phyloP scores from a whole-genome alignment of 2,113 vertebrate genomes.

The Maccullochella peelii region DNA sequence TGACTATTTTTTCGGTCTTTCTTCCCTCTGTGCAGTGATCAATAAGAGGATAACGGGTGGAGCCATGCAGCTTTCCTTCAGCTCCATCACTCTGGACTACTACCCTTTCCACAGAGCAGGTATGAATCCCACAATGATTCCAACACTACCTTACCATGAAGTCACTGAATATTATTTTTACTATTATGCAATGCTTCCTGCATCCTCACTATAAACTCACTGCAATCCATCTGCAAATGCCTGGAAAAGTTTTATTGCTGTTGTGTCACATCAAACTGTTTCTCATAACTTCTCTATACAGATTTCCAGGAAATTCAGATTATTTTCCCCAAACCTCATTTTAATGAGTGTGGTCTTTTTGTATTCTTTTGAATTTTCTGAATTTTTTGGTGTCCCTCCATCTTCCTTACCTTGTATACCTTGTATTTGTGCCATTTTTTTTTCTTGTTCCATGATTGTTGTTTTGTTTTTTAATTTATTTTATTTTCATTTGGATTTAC shows the following conservation, averaged over 20 bases:
- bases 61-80: constrained; percentile 98
- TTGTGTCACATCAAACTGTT: neutral
- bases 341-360: neutral
- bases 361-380: neutral
- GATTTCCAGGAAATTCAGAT: too few species aligned
- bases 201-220: neutral
- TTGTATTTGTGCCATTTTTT: too few species aligned
- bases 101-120: constrained; percentile 98
- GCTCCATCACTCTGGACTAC: constrained; percentile 94
- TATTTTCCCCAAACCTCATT: neutral
- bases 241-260: neutral
- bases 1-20: neutral
- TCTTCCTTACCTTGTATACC: too few species aligned
- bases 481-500: too few species aligned
- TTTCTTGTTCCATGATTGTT: too few species aligned
- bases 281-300: neutral
- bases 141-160: neutral
- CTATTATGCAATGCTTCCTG: neutral
- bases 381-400: too few species aligned
- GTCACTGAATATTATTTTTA: neutral
- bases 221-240: neutral
- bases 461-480: too few species aligned
- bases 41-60: constrained; percentile 92
- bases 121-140: constrained; percentile 59
- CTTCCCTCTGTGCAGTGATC: constrained; percentile 78